A percentile compares a stretch with the other conserved stretches of the same genome.
phyloP scores from a whole-genome alignment of 2,797 vertebrate species.

The Sitta carolinensis region DNA sequence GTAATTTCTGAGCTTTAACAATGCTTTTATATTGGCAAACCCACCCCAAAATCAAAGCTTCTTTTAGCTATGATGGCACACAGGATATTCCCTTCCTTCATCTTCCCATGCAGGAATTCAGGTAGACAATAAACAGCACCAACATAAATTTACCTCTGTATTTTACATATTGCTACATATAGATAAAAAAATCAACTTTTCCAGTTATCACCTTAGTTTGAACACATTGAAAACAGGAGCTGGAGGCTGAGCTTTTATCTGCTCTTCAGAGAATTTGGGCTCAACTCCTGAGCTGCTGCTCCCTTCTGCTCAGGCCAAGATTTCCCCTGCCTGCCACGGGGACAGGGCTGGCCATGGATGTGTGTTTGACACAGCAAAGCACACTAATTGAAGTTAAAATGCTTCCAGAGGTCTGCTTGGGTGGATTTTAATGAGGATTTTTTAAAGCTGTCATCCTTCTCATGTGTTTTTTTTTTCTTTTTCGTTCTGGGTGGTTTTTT shows the following conservation, averaged over 20 bases:
- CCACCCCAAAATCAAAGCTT: not conserved
- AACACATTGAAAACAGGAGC: not conserved
- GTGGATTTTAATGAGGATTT: conserved; percentile 55
- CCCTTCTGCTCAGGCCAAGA: not conserved
- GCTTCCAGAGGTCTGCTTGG: conserved; percentile 18
- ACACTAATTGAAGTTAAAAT: conserved; percentile 36
- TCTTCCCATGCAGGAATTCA: not conserved
- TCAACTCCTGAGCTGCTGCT: conserved; percentile 11
- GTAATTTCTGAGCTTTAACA: not conserved
- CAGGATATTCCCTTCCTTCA: not conserved
- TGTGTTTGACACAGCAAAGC: not conserved
- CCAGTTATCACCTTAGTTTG: not conserved
- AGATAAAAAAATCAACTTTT: not conserved
- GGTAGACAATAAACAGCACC: not conserved
- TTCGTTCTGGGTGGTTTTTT: not conserved
- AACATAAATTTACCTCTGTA: not conserved
- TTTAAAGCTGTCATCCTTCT: conserved; percentile 23
- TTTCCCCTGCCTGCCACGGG: not conserved
- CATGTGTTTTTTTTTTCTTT: not conserved
- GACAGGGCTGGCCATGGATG: not conserved
- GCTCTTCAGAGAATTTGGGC: not conserved
- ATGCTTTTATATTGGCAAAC: not conserved
- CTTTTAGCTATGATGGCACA: not conserved
- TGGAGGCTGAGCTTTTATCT: conserved; percentile 33
- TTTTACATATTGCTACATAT: not conserved